Evolutionary conservation across 1,140 invertebrate genomes (phyloP).

Genomic region (Theocolax elegans): DNA sequence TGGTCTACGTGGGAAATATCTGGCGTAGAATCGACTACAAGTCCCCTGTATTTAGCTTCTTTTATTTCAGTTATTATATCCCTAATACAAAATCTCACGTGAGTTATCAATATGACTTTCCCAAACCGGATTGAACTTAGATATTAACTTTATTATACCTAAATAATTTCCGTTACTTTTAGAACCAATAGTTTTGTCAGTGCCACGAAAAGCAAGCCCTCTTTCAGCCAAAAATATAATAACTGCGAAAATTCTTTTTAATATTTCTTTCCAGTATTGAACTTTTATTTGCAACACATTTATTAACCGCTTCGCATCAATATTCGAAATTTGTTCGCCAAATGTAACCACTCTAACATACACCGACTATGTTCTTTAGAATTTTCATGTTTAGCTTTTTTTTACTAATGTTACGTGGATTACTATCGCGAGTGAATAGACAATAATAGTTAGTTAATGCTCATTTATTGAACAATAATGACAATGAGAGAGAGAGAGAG

Average conservation of each 20-base stretch:
- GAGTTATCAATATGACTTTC: slow-evolving; percentile 51
- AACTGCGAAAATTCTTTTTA: slow-evolving; percentile 30
- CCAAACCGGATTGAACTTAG: slow-evolving; percentile 51
- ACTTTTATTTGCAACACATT: background rate
- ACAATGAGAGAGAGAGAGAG: too few relatives aligned
- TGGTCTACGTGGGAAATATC: slow-evolving; percentile 50
- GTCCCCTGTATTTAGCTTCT: slow-evolving; percentile 38
- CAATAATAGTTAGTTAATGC: too few relatives aligned
- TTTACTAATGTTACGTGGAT: too few relatives aligned
- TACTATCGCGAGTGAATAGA: too few relatives aligned
- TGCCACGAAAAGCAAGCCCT: slow-evolving; percentile 45
- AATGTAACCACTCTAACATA: background rate
- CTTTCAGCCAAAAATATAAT: slow-evolving; percentile 40
- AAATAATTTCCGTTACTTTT: slow-evolving; percentile 48
- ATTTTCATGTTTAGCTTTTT: slow-evolving; percentile 7
- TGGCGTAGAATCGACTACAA: slow-evolving; percentile 57
- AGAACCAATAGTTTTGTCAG: slow-evolving; percentile 46
- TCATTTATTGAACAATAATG: too few relatives aligned
- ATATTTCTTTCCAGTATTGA: slow-evolving; percentile 37
- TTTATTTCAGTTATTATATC: slow-evolving; percentile 38
- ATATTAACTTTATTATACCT: slow-evolving; percentile 46
- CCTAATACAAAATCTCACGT: slow-evolving; percentile 53
- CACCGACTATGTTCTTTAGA: slow-evolving; percentile 4
- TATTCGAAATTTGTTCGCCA: background rate
- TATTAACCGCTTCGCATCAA: background rate